Conservation (phyloP, 2,888 invertebrate genomes). For the Fragum fragum region DNA sequence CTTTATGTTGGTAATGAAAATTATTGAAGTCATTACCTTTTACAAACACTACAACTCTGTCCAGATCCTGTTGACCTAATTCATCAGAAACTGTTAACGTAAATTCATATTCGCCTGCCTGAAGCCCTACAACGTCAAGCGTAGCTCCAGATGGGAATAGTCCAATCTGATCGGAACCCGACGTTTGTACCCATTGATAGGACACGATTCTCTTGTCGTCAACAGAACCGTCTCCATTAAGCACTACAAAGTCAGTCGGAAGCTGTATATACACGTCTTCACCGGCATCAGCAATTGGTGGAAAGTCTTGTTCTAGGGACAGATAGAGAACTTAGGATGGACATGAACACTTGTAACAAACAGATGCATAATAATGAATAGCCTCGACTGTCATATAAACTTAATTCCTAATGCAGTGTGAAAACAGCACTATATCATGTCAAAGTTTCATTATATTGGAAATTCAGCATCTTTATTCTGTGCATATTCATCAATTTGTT, state of each 20-base stretch:
- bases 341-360: no score
- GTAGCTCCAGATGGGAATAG: background rate
- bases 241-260: conserved; percentile 30
- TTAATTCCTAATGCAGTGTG: no score
- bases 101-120: conserved; percentile 39
- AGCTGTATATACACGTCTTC: conserved; percentile 35
- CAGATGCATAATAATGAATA: no score
- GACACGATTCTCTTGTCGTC: conserved; percentile 42
- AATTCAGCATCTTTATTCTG: no score
- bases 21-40: no score
- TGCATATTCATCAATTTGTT: no score
- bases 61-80: conserved; percentile 41
- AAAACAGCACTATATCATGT: no score
- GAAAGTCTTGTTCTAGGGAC: conserved; percentile 28
- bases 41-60: conserved; percentile 40
- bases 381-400: no score
- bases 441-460: no score
- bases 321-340: no score
- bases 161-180: conserved; percentile 13
- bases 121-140: conserved; percentile 24
- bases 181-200: conserved; percentile 39
- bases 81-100: conserved; percentile 45
- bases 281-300: conserved; percentile 54
- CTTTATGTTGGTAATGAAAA: no score
- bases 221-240: conserved; percentile 40